Conservation (phyloP, 2,888 invertebrate species). For the Latrodectus elegans region DNA sequence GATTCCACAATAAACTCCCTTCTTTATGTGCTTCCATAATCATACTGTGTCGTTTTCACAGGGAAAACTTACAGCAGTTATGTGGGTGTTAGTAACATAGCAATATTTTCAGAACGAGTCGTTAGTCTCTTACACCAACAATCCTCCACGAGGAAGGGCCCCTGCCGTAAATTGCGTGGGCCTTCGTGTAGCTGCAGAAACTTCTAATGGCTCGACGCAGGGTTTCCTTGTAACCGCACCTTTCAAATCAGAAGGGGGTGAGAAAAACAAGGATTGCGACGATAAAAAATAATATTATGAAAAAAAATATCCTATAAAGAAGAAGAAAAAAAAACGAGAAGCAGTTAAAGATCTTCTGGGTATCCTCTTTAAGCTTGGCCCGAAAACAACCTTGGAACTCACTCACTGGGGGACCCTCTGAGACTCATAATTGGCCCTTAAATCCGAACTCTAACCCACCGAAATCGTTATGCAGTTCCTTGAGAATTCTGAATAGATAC, state of each 20-base stretch:
- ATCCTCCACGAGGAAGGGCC: background rate
- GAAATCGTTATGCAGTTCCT: background rate
- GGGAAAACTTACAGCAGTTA: background rate
- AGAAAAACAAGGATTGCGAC: constrained; percentile 23
- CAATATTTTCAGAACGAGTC: background rate
- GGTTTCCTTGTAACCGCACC: constrained; percentile 12
- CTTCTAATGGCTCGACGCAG: constrained; percentile 18
- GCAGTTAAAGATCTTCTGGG: constrained; percentile 6
- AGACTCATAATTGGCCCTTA: constrained; percentile 61
- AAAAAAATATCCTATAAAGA: background rate
- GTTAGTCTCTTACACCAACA: background rate
- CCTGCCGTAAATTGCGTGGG: constrained; percentile 41
- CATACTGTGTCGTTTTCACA: background rate
- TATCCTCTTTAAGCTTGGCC: constrained; percentile 2
- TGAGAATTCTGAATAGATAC: constrained; percentile 3
- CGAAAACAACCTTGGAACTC: constrained; percentile 5
- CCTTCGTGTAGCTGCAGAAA: background rate
- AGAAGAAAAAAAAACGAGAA: constrained; percentile 12
- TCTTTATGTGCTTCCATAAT: background rate
- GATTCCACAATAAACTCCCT: background rate
- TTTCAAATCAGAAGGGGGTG: constrained; percentile 22
- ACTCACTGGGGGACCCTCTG: constrained; percentile 36
- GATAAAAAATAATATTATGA: background rate
- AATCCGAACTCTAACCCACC: constrained; percentile 44
- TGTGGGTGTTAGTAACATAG: constrained; percentile 26